Base-by-base conservation (phyloP, 2,888 invertebrate genomes). In the Plagodis pulveraria region DNA sequence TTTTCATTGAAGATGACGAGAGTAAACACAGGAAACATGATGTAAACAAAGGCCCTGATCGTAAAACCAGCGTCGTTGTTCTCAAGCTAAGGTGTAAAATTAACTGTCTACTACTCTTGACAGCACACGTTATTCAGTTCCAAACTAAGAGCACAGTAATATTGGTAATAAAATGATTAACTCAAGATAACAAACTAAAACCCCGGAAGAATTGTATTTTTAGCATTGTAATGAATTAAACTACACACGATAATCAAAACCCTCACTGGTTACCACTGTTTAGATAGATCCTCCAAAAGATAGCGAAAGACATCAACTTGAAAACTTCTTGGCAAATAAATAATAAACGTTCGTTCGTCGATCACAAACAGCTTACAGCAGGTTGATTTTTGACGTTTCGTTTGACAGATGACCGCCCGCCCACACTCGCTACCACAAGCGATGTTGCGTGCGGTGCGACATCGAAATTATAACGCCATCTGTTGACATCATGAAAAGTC, bases 341-440 rank as follows among this genome's bases (percentile, higher is more conserved):
- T 90, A 89, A 89, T 87, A 89, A 84, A 91, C 89, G 87, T 58
- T 48, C 50, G 76, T 82, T 81, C 7, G 86, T 89, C 89, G 87
- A 88, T 83, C 82, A 89, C 88, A 86, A 74, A 84, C 75, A 76
- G 42, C 41, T 44, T 40, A 59, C 35, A 46, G 43, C 41, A 41
- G 45, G 44, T n/a, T 22, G 42, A 36, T 40, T 32, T 22, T 38
- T 46, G 53, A 60, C 56, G 43, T 50, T 51, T 41, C 11, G 40
- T 32, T 48, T 48, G 55, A 49, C 44, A 34, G 34, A 5, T 40
- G 40, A 40, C 40, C 36, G 36, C 36, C 40, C 40, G 8, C 22
- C 22, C 22, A 4, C 22, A 22, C 22, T 22, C 22, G 22, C 22
- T n/a, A n/a, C n/a, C 22, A 22, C 22, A 22, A 22, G 22, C 22